Conservation (phyloP, 1,140 invertebrate genomes). For the Drosophila miranda region DNA sequence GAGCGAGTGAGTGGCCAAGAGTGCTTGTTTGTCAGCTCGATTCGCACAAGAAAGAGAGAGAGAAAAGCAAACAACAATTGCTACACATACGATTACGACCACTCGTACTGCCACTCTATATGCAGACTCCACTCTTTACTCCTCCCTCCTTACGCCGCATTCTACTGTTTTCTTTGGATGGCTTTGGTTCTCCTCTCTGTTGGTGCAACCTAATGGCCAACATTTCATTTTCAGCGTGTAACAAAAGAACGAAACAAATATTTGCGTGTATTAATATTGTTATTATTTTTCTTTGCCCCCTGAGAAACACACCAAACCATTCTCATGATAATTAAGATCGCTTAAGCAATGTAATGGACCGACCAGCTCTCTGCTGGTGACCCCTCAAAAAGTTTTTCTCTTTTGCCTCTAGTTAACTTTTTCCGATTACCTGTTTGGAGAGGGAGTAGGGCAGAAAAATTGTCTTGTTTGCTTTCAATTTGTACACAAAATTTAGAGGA, state of each 20-base stretch:
- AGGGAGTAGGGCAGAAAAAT: neutral
- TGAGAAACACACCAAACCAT: neutral
- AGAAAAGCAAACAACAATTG: no score
- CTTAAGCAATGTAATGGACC: constrained; percentile 18
- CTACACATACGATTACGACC: no score
- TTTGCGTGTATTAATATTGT: constrained; percentile 18
- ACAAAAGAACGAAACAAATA: constrained; percentile 19
- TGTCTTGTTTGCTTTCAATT: constrained; percentile 58
- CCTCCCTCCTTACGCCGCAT: neutral
- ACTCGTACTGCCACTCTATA: no score
- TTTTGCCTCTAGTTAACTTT: constrained; percentile 12
- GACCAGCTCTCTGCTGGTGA: neutral
- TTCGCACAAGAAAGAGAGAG: no score
- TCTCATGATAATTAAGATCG: constrained; percentile 10
- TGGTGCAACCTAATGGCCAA: constrained; percentile 48
- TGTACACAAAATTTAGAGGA: constrained; percentile 23
- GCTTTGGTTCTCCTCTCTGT: constrained; percentile 12
- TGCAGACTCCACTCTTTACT: no score
- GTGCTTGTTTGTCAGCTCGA: no score
- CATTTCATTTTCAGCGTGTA: constrained; percentile 40
- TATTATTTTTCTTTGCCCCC: neutral
- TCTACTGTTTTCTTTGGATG: constrained; percentile 9
- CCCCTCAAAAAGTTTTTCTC: constrained; percentile 5
- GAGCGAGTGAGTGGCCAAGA: no score
- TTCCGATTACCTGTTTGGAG: constrained; percentile 1